A percentile compares a stretch with the other conserved stretches of the same genome.
These are phyloP conservation scores for Lethenteron reissneri DNA, from an alignment of 2,113 vertebrate genomes.

Conservation along the genomic window DNA sequence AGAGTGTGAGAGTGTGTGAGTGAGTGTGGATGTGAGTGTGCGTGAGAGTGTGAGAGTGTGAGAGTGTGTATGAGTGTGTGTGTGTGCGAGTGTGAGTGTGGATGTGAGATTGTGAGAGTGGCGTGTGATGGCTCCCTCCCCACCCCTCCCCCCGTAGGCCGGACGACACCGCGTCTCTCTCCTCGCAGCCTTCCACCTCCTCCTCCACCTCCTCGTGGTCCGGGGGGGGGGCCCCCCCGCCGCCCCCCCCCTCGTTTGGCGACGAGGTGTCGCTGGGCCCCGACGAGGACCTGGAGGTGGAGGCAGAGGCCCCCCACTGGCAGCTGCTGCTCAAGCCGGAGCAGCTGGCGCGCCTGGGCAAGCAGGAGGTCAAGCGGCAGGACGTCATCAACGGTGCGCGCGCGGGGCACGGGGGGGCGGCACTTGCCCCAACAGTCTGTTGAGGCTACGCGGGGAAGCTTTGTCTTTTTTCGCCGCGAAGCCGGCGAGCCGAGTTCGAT, in stretches of 20 bases:
- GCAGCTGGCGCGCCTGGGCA: constrained; percentile 32
- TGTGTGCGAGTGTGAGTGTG: too few species aligned
- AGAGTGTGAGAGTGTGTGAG: too few species aligned
- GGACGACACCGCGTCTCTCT: neutral
- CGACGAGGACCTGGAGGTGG: constrained; percentile 44
- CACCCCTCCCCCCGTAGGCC: neutral
- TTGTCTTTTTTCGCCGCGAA: too few species aligned
- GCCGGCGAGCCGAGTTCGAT: too few species aligned
- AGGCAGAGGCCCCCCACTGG: constrained; percentile 58
- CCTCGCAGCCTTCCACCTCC: neutral
- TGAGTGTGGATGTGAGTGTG: too few species aligned
- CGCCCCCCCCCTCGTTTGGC: constrained; percentile 16
- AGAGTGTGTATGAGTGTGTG: too few species aligned
- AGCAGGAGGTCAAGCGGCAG: constrained; percentile 55
- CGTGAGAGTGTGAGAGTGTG: too few species aligned
- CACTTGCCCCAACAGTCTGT: too few species aligned
- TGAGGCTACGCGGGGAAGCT: too few species aligned
- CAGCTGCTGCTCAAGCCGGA: constrained; percentile 30
- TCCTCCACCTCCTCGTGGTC: constrained; percentile 26
- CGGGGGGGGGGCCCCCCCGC: constrained; percentile 15
- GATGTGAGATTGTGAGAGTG: neutral
- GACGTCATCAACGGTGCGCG: constrained; percentile 58
- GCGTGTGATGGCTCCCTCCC: neutral
- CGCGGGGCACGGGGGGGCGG: too few species aligned
- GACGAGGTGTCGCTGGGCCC: constrained; percentile 34